Conservation (phyloP, 2,113 vertebrate species). For the Caranx melampygus region DNA sequence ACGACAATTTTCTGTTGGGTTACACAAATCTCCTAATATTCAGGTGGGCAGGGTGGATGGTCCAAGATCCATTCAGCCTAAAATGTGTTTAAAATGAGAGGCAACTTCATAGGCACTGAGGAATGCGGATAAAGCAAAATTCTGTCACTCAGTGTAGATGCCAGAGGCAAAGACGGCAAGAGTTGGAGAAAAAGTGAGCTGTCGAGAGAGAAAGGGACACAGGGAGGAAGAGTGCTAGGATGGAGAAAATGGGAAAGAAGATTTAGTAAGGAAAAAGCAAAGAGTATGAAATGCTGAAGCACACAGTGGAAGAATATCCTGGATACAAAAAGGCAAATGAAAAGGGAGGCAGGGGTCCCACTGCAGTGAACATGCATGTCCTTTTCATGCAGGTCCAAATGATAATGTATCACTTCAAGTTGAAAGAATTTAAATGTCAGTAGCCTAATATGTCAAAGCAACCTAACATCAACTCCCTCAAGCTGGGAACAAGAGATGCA, state of each 20-base stretch:
- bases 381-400: conserved; percentile 50
- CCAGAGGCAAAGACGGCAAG: conserved; percentile 53
- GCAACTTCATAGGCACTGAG: conserved; percentile 15
- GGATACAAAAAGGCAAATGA: not conserved
- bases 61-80: conserved; percentile 3
- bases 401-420: conserved; percentile 61
- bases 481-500: conserved; percentile 55
- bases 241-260: conserved; percentile 14
- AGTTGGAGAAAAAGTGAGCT: conserved; percentile 22
- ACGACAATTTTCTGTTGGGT: not conserved
- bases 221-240: conserved; percentile 5
- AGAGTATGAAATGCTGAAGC: conserved; percentile 9
- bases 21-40: not conserved
- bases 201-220: conserved; percentile 19
- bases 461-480: conserved; percentile 42
- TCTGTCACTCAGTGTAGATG: conserved; percentile 52
- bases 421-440: conserved; percentile 72
- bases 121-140: conserved; percentile 51
- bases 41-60: not conserved
- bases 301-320: not conserved
- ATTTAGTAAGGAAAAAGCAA: conserved; percentile 29
- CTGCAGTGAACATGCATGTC: conserved; percentile 19
- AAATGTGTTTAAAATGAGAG: conserved; percentile 33
- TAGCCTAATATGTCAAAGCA: conserved; percentile 60
- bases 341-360: not conserved